Evolutionary conservation across 2,888 invertebrate genomes (phyloP).

Genomic region (Gymnosoma rotundatum): DNA sequence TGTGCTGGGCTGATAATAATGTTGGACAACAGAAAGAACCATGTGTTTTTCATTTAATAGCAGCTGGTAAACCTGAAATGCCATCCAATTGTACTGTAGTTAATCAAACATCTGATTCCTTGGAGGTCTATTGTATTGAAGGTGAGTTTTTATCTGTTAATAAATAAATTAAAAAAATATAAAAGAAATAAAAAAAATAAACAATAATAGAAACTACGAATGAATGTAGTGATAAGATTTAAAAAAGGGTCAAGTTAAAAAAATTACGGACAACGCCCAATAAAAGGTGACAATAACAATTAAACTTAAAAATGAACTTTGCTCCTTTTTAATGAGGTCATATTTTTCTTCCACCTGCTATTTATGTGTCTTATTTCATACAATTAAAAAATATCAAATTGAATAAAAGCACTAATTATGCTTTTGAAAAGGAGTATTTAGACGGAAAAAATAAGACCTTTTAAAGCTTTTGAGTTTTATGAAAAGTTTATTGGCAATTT

Average conservation of each 20-base stretch:
- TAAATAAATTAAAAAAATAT: background rate
- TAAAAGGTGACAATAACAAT: no score
- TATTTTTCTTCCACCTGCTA: no score
- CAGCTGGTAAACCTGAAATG: slow-evolving; percentile 90
- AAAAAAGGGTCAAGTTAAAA: background rate
- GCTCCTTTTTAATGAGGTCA: no score
- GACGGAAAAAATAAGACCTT: no score
- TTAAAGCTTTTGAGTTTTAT: no score
- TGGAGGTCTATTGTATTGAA: slow-evolving; percentile 88
- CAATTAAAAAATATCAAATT: no score
- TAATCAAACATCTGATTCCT: slow-evolving; percentile 89
- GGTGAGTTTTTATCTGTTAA: slow-evolving; percentile 77
- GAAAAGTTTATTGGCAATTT: no score
- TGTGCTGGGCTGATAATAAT: slow-evolving; percentile 89
- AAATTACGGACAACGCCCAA: no score
- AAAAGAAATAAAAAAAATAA: slow-evolving; percentile 8
- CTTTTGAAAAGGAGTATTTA: no score
- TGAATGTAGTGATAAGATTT: background rate
- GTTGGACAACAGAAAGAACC: slow-evolving; percentile 89
- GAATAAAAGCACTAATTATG: no score
- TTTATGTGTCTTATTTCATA: no score
- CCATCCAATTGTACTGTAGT: slow-evolving; percentile 90
- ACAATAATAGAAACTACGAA: slow-evolving; percentile 30
- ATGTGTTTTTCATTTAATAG: slow-evolving; percentile 89
- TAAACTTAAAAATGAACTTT: no score